Conservation (phyloP, 2,888 invertebrate species). For the Cheilosia vernalis region DNA sequence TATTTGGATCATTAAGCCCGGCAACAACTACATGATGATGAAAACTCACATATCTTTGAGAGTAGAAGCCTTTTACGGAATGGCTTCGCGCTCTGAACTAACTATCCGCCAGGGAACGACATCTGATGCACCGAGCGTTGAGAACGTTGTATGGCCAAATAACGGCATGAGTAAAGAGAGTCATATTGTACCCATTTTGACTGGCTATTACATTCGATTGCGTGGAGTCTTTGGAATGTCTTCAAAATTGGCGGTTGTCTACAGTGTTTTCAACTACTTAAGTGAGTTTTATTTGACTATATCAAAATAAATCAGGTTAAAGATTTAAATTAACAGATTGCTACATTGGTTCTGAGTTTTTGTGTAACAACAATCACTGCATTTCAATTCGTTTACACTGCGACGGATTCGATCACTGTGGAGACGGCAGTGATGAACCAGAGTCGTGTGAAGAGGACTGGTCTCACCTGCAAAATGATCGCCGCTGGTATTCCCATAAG, state of each 20-base stretch:
- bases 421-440: constrained; percentile 89
- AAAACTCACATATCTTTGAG: constrained; percentile 88
- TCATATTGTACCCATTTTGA: constrained; percentile 86
- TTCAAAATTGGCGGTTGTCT: constrained; percentile 88
- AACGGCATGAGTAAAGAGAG: constrained; percentile 84
- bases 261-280: constrained; percentile 88
- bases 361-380: constrained; percentile 89
- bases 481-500: constrained; percentile 87
- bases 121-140: constrained; percentile 86
- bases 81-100: constrained; percentile 87
- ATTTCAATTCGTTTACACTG: constrained; percentile 88
- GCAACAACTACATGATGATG: constrained; percentile 86
- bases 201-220: constrained; percentile 88
- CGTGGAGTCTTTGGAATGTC: constrained; percentile 86
- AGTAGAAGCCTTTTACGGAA: constrained; percentile 85
- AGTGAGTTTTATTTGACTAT: constrained; percentile 83
- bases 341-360: constrained; percentile 87
- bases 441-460: constrained; percentile 86
- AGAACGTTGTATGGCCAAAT: constrained; percentile 85
- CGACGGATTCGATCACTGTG: constrained; percentile 91
- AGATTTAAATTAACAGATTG: constrained; percentile 84
- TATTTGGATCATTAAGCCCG: constrained; percentile 88
- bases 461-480: constrained; percentile 84
- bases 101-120: constrained; percentile 88
- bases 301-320: background rate